Evolutionary conservation across 1,140 invertebrate genomes (phyloP).

Genomic region (Ceratina calcarata): DNA sequence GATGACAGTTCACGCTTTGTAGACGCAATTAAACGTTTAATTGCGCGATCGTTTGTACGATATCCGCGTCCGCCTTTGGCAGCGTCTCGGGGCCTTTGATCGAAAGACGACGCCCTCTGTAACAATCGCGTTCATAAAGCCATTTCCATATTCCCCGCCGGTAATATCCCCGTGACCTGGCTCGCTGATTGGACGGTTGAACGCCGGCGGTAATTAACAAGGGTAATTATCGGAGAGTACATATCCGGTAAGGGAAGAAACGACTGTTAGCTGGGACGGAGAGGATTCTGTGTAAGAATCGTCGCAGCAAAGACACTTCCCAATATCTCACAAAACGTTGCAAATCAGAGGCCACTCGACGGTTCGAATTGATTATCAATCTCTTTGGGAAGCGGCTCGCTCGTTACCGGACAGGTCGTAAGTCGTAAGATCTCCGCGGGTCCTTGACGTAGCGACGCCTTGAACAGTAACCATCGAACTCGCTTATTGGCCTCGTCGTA

Average conservation of each 20-base stretch:
- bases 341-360: constrained; percentile 29
- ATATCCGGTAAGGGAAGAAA: neutral
- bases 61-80: constrained; percentile 10
- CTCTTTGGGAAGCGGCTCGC: neutral
- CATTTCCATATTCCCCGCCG: constrained; percentile 28
- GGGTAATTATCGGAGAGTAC: constrained; percentile 29
- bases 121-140: constrained; percentile 9
- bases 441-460: constrained; percentile 4
- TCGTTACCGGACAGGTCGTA: neutral
- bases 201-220: constrained; percentile 32
- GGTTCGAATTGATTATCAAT: constrained; percentile 37
- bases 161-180: neutral
- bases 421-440: constrained; percentile 2
- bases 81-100: constrained; percentile 21
- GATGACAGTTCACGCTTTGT: constrained; percentile 24
- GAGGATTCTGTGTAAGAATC: constrained; percentile 44
- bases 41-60: constrained; percentile 26
- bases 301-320: constrained; percentile 38
- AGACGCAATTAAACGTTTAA: constrained; percentile 29
- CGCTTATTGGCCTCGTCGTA: constrained; percentile 24
- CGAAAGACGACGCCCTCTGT: neutral
- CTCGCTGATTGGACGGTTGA: constrained; percentile 27
- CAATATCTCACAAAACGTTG: constrained; percentile 18
- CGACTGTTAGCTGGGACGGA: constrained; percentile 27
- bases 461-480: constrained; percentile 1